Base-by-base conservation (phyloP, 2,797 vertebrate genomes). In the Lepus oiostolus region DNA sequence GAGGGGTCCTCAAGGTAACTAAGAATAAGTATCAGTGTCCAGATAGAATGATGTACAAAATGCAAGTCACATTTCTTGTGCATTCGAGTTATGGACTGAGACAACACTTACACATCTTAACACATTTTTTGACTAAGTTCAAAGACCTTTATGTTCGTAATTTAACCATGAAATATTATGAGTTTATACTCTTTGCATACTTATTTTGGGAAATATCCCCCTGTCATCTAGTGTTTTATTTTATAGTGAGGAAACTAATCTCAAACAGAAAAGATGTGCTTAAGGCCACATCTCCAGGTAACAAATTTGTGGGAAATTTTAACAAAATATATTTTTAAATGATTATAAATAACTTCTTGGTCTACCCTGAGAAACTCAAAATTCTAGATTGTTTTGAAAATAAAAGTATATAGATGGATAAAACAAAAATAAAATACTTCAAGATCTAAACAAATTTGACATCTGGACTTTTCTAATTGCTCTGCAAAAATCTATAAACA, bases 371-470 rank as follows among this genome's bases (percentile, higher is more conserved):
- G 71, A 68, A 22, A 24, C 19, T 82, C 84, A 47, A 82, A 84
- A 84, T 90, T 32, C 3, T 14, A 74, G 7, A 16, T 47, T 75
- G 92, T 88, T 50, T 54, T n/a, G 28, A 30, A 32, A 65, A 58
- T 86, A 90, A 88, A 22, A 93, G 35, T 10, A 22, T 7, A n/a
- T 26, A 7, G 32, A 47, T 91, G n/a, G 5, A 17, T 85, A 70
- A 82, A 85, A 63, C 22, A 75, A 85, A 1, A n/a, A 22, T 75
- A 71, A 88, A 92, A 81, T 92, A 35, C 1, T 72, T n/a, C 88
- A 21, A 50, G 5, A 80, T 72, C 11, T 93, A 89, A 42, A 30
- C 28, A 89, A 47, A 42, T 26, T 68, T 76, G 82, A 24, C 17
- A 82, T 28, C n/a, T 94, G 42, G 42, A 75, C 6, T 82, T 76